Base-by-base conservation (phyloP, 2,113 vertebrate genomes). In the Pavo muticus region DNA sequence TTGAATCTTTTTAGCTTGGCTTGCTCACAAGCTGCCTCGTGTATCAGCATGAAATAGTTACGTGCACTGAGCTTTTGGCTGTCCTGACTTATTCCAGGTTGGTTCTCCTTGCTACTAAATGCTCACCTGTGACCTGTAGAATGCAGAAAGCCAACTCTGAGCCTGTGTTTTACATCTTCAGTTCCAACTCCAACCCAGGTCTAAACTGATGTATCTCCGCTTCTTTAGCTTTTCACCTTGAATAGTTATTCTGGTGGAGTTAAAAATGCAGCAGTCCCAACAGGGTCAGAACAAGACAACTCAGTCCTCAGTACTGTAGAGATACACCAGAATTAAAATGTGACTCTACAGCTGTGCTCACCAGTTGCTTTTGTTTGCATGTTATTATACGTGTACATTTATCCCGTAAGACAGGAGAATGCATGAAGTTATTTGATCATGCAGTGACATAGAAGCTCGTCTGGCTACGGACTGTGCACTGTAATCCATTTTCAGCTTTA, bases 11-110 rank as follows among this genome's bases (percentile, higher is more conserved):
- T 21, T 85, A 92, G 40, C 23, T 57, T 93, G 78, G 60, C 52
- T 32, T 83, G 32, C 82, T 82, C 68, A 68, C 72, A 80, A 74
- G 60, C 75, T 93, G 90, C 82, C 60, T 96, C 72, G 1, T 93
- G 91, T 88, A 71, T 80, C 64, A 54, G 64, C 91, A 71, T 84
- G 94, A 85, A 85, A 27, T 32, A 60, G 50, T 60, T 84, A 11
- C 0, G 0, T 15, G 60, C 65, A 42, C 25, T 10, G 64, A 80
- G 50, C 23, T 25, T 80, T 91, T 47, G 77, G 68, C 84, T 90
- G 35, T 50, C 50, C 74, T 72, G 50, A 37, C 18, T 1, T 67
- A 77, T 67, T 63, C 42, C 10, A 40, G 45, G 50, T 57, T 88
- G 29, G 9, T 11, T 82, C 39, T 79, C 63, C 69, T 25, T 81